Conservation (phyloP, 2,113 vertebrate genomes). For the Nesoenas mayeri region DNA sequence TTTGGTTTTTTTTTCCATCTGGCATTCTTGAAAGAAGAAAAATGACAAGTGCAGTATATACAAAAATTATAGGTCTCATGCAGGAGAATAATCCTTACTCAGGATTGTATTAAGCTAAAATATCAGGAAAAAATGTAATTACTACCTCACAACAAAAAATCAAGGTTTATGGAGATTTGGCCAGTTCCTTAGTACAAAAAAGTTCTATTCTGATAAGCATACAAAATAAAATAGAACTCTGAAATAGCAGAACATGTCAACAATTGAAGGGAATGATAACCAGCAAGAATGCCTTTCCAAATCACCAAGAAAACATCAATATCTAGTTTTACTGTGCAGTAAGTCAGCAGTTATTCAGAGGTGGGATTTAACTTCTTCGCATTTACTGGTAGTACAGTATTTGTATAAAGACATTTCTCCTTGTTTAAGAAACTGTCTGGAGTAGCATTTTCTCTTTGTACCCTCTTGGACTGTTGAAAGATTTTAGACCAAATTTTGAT, state of each 20-base stretch:
- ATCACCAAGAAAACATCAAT: background rate
- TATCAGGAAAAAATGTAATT: background rate
- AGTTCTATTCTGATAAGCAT: background rate
- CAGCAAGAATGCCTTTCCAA: background rate
- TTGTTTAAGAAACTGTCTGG: background rate
- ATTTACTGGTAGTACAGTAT: background rate
- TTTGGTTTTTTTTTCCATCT: background rate
- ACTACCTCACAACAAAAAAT: background rate
- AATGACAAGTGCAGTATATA: background rate
- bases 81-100: background rate
- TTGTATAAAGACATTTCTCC: background rate
- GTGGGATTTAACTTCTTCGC: background rate
- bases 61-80: background rate
- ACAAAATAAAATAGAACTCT: background rate
- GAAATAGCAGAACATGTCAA: background rate
- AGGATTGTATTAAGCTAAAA: background rate
- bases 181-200: background rate
- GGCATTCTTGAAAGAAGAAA: background rate
- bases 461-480: background rate
- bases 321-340: background rate
- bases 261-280: background rate
- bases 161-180: background rate
- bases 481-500: background rate
- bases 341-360: background rate
- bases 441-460: background rate